phyloP scores from a whole-genome alignment of 2,888 invertebrate genomes.

The Zhengitettix transpicula region DNA sequence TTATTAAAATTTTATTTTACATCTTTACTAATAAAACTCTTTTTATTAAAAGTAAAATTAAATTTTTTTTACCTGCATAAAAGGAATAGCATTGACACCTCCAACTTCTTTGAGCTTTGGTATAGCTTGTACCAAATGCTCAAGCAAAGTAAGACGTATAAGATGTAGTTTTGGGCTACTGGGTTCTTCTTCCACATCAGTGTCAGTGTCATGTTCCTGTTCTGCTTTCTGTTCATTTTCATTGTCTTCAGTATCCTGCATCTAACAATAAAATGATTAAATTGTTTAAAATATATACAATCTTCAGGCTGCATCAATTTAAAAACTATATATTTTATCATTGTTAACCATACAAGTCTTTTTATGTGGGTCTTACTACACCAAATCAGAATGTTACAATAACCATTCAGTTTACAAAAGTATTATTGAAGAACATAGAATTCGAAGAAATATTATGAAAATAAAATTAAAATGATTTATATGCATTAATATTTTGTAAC shows the following conservation, averaged over 20 bases:
- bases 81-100: constrained; percentile 76
- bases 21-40: background rate
- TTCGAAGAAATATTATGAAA: no score
- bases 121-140: constrained; percentile 60
- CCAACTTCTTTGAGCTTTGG: constrained; percentile 58
- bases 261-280: background rate
- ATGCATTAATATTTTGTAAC: no score
- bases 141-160: constrained; percentile 51
- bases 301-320: constrained; percentile 7
- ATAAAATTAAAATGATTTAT: no score
- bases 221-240: constrained; percentile 22
- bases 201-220: constrained; percentile 23
- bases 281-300: background rate
- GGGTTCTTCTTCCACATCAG: constrained; percentile 18
- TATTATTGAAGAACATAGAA: no score
- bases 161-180: constrained; percentile 40
- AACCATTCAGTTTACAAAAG: no score
- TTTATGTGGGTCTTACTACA: no score
- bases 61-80: constrained; percentile 55
- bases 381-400: no score
- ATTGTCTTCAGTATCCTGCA: constrained; percentile 14
- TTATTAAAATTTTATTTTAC: no score
- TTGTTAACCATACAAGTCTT: no score
- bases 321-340: no score
- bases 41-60: background rate